Evolutionary conservation across 2,113 vertebrate species (phyloP), one percentile per base, ranked within the genome.

Genomic region (Archilochus colubris): DNA sequence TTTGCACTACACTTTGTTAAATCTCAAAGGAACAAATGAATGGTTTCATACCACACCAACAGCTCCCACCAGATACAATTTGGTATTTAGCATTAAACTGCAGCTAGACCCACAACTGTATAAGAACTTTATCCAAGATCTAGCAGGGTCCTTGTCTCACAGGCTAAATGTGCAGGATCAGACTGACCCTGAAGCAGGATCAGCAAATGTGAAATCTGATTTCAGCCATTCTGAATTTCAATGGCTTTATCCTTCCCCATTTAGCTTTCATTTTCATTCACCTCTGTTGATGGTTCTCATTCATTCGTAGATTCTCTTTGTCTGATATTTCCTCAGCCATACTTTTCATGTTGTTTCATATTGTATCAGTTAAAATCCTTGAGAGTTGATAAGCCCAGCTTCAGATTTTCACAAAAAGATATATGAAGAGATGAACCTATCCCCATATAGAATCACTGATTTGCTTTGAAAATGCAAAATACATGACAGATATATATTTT

Each of bases 191-290:
- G 77, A 63, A 22, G 25, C 51, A 40, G 44, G 81, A 91, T 63
- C 76, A 62, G 66, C 18, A 62, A 82, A 33, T 36, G 9, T 51
- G 58, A 89, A 80, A 66, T 90, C 48, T 77, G 48, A 86, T 86
- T 77, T 77, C 18, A 81, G 18, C 33, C 1, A 0, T 67, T 88
- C 64, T 74, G 55, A 88, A 94, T 77, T 83, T 94, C 82, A 92
- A 20, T 55, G 1, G 28, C 61, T 91, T 95, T 88, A 77, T 78
- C 31, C 44, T 82, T 93, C n/a, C 31, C 24, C 23, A 67, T 83
- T 83, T 75, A 86, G 48, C 68, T 95, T 95, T 95, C 76, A 81
- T 83, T 95, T 96, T 94, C 76, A 75, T 72, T 95, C 73, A 40
- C 31, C 28, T 86, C 68, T n/a, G 38, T 6, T 59, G 46, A 90